These are phyloP conservation scores for Agrotis exclamationis DNA, from an alignment of 2,888 invertebrate genomes.

Conservation along the genomic window DNA sequence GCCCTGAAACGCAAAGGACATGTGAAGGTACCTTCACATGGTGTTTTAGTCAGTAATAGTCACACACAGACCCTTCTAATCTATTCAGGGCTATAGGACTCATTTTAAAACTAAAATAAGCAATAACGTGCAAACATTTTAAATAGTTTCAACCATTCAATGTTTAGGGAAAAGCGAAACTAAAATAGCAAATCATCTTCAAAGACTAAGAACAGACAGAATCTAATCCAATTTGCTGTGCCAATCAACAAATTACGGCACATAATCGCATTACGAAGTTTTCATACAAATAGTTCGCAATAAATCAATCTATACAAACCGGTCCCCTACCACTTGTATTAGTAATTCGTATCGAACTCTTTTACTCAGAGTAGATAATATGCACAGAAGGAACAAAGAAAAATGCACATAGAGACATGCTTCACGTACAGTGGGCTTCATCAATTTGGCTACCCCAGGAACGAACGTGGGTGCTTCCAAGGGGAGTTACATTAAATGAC, in stretches of 20 bases:
- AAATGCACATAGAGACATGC: neutral
- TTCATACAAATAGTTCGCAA: constrained; percentile 57
- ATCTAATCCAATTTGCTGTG: constrained; percentile 36
- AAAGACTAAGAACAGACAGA: constrained; percentile 32
- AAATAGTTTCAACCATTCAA: no score
- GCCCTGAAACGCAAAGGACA: no score
- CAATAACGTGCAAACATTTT: no score
- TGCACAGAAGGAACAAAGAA: neutral
- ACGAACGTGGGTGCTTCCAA: neutral
- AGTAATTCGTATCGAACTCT: constrained; percentile 55
- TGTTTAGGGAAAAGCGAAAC: neutral
- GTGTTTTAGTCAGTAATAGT: no score
- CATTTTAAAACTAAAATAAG: no score
- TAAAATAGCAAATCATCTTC: constrained; percentile 14
- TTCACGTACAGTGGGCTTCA: neutral
- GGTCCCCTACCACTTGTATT: constrained; percentile 59
- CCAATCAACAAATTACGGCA: constrained; percentile 50
- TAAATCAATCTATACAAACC: constrained; percentile 57
- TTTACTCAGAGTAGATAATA: constrained; percentile 15
- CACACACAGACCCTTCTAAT: no score
- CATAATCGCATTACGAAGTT: constrained; percentile 56
- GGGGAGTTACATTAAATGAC: no score
- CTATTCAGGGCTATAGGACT: no score
- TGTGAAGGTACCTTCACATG: no score
- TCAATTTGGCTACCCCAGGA: neutral